These are phyloP conservation scores for Cotesia glomerata DNA, from an alignment of 1,140 invertebrate species.

Conservation along the genomic window DNA sequence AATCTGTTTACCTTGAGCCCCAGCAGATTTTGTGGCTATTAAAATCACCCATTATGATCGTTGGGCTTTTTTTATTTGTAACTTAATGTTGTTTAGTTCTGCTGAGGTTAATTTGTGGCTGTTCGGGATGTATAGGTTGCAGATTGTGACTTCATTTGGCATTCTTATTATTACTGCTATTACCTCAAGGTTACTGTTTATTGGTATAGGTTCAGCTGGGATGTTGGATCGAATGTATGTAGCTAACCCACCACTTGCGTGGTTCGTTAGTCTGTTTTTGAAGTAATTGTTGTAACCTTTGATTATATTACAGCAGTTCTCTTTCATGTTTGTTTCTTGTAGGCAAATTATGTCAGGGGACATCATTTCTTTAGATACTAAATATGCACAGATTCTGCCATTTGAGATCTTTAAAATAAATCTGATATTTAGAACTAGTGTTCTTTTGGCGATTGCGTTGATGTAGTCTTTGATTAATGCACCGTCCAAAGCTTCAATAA, in stretches of 20 bases:
- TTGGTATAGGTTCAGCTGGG: neutral
- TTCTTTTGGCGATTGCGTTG: no score
- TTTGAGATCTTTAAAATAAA: no score
- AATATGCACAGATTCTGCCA: no score
- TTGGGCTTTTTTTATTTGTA: neutral
- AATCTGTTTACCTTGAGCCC: neutral
- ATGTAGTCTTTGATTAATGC: no score
- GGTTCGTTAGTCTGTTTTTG: neutral
- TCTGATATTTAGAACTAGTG: no score
- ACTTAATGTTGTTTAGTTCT: neutral
- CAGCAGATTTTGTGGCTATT: neutral
- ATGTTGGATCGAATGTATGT: neutral
- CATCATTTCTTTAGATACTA: neutral
- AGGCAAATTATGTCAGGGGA: neutral
- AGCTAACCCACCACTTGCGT: neutral
- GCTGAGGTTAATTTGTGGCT: neutral
- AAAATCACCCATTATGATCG: neutral
- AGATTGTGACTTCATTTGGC: neutral
- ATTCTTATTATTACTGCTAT: no score
- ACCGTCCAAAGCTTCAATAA: no score
- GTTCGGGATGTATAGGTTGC: neutral
- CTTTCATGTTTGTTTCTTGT: neutral
- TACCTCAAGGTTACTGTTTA: neutral
- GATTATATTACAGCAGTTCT: neutral
- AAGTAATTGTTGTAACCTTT: neutral